These are phyloP conservation scores for Polymixis lichenea DNA, from an alignment of 2,888 invertebrate species.

Conservation along the genomic window DNA sequence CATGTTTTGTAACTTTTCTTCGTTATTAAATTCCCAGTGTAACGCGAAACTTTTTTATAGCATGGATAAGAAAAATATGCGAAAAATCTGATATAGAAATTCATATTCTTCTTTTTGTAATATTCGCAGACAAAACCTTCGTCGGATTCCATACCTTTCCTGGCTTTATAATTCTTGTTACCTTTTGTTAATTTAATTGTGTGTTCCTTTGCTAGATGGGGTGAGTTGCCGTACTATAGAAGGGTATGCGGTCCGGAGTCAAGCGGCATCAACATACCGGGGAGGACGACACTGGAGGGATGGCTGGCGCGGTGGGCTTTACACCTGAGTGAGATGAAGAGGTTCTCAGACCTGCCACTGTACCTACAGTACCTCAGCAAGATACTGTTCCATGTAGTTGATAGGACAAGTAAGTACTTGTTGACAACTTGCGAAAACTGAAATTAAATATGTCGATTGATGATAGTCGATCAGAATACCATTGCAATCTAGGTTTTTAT, in stretches of 20 bases:
- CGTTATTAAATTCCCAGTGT: slow-evolving; percentile 48
- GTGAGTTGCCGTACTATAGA: slow-evolving; percentile 86
- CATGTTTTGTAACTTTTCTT: slow-evolving; percentile 35
- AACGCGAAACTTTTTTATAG: slow-evolving; percentile 30
- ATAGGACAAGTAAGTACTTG: slow-evolving; percentile 91
- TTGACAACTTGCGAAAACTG: not conserved
- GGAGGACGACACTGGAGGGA: slow-evolving; percentile 91
- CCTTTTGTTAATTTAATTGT: slow-evolving; percentile 23
- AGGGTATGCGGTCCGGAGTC: slow-evolving; percentile 86
- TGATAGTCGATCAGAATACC: not conserved
- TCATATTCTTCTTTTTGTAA: slow-evolving; percentile 5
- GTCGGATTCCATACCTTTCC: not conserved
- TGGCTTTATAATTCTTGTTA: slow-evolving; percentile 4
- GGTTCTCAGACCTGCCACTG: slow-evolving; percentile 92
- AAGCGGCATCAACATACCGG: slow-evolving; percentile 82
- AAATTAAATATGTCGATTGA: not conserved
- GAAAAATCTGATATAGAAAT: slow-evolving; percentile 23
- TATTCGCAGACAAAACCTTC: not conserved
- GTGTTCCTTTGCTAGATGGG: slow-evolving; percentile 75
- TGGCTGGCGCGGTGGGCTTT: slow-evolving; percentile 93
- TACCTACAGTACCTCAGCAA: slow-evolving; percentile 94
- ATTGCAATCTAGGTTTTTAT: not conserved
- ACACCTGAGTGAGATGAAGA: slow-evolving; percentile 83
- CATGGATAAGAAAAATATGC: slow-evolving; percentile 28
- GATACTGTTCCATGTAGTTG: slow-evolving; percentile 93